Percentiles rank a stretch among this genome's conserved stretches.
Evolutionary conservation across 2,888 invertebrate species (phyloP).

Genomic region (Panopea generosa): DNA sequence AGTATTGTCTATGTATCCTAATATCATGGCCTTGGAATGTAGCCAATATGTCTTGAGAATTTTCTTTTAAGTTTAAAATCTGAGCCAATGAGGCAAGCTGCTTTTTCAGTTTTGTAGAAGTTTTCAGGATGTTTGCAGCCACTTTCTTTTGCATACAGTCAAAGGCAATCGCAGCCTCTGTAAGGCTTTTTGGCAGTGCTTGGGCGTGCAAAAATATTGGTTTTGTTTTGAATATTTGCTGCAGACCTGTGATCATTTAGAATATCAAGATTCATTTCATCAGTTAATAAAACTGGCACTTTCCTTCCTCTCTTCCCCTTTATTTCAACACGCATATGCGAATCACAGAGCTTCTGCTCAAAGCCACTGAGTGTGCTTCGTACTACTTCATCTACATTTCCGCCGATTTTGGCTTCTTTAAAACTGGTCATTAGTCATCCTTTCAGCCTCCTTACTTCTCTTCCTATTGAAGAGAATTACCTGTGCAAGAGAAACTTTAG

Average conservation of each 20-base stretch:
- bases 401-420: slow-evolving; percentile 13
- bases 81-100: slow-evolving; percentile 59
- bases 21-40: too few relatives aligned
- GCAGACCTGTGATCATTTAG: too few relatives aligned
- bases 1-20: too few relatives aligned
- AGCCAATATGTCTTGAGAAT: too few relatives aligned
- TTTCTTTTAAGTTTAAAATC: slow-evolving; percentile 48
- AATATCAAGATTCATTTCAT: slow-evolving; percentile 37
- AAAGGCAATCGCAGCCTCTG: slow-evolving; percentile 46
- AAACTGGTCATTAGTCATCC: slow-evolving; percentile 43
- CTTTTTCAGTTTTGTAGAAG: slow-evolving; percentile 51
- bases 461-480: slow-evolving; percentile 76
- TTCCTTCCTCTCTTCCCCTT: slow-evolving; percentile 42
- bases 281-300: slow-evolving; percentile 38
- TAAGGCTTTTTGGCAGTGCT: slow-evolving; percentile 21
- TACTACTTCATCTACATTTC: slow-evolving; percentile 16
- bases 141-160: slow-evolving; percentile 20
- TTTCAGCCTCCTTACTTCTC: slow-evolving; percentile 87
- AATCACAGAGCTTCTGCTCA: slow-evolving; percentile 33
- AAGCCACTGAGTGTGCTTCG: slow-evolving; percentile 31
- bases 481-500: slow-evolving; percentile 33
- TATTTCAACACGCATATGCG: slow-evolving; percentile 39
- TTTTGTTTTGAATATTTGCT: too few relatives aligned
- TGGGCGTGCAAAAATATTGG: slow-evolving; percentile 34
- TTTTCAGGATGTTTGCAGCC: slow-evolving; percentile 26